Conservation (phyloP, 2,888 invertebrate genomes). For the Mesorhabditis sp. region DNA sequence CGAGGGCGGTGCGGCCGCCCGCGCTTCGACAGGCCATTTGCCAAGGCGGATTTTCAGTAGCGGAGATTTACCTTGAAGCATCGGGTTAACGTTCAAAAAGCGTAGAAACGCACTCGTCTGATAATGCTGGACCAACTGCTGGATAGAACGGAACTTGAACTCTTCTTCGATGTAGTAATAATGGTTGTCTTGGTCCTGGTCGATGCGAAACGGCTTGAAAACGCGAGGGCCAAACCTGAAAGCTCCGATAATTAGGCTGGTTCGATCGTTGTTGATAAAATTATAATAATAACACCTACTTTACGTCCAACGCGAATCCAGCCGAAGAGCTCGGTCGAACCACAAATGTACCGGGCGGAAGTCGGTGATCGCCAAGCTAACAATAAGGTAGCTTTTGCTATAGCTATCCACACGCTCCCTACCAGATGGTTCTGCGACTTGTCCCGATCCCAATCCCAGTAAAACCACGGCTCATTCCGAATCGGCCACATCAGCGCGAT, state of each 20-base stretch:
- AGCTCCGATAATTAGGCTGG: not conserved
- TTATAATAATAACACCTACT: not conserved
- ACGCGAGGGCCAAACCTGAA: not conserved
- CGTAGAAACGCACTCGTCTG: not conserved
- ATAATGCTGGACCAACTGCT: constrained; percentile 1
- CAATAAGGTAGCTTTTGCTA: not conserved
- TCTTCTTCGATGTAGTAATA: not conserved
- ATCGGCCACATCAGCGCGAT: not conserved
- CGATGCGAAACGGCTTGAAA: not conserved
- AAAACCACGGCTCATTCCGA: constrained; percentile 4
- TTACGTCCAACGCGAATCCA: not conserved
- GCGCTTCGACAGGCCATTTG: not conserved
- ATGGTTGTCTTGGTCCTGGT: not conserved
- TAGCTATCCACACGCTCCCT: not conserved
- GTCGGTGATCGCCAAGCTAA: not conserved
- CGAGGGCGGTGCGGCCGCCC: not conserved
- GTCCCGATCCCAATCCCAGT: not conserved
- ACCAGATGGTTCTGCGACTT: not conserved
- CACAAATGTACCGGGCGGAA: not conserved
- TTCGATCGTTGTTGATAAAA: not conserved
- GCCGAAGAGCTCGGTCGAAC: not conserved
- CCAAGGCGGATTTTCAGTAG: not conserved
- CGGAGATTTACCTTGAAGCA: not conserved
- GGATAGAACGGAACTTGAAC: not conserved
- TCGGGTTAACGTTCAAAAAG: not conserved